Evolutionary conservation across 1,140 invertebrate species (phyloP).

Genomic region (Papilio helenus): DNA sequence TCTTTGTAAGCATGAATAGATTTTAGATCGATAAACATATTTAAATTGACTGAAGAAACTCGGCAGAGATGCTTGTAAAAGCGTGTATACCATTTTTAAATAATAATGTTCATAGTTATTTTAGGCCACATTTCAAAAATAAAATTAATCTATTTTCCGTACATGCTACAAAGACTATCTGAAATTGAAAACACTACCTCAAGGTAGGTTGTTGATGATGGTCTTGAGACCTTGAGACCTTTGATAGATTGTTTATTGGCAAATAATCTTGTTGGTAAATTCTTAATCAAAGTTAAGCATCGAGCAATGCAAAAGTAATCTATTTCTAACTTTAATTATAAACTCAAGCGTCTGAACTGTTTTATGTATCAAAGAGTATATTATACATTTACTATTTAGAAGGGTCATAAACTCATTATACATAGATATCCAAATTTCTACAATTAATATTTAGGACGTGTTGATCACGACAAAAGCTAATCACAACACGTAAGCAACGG

Average conservation of each 20-base stretch:
- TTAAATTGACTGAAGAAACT: conserved; percentile 43
- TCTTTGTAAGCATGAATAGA: conserved; percentile 59
- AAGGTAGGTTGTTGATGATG: no score
- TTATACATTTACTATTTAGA: neutral
- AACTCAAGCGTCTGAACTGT: neutral
- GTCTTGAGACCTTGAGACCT: no score
- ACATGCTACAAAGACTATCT: no score
- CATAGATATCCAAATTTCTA: neutral
- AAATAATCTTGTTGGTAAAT: neutral
- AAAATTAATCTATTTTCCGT: no score
- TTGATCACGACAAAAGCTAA: conserved; percentile 51
- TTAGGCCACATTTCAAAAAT: no score
- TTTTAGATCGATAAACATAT: conserved; percentile 38
- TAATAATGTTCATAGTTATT: no score
- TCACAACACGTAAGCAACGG: conserved; percentile 65
- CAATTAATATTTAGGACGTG: conserved; percentile 21
- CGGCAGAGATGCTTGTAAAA: neutral
- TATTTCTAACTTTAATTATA: neutral
- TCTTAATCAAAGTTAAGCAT: neutral
- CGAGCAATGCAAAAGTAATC: neutral
- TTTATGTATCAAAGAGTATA: neutral
- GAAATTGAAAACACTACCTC: no score
- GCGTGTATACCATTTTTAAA: neutral
- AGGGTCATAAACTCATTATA: neutral
- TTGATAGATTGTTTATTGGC: neutral